These are phyloP conservation scores for Notocelia uddmanniana DNA, from an alignment of 2,888 invertebrate genomes.

Conservation along the genomic window DNA sequence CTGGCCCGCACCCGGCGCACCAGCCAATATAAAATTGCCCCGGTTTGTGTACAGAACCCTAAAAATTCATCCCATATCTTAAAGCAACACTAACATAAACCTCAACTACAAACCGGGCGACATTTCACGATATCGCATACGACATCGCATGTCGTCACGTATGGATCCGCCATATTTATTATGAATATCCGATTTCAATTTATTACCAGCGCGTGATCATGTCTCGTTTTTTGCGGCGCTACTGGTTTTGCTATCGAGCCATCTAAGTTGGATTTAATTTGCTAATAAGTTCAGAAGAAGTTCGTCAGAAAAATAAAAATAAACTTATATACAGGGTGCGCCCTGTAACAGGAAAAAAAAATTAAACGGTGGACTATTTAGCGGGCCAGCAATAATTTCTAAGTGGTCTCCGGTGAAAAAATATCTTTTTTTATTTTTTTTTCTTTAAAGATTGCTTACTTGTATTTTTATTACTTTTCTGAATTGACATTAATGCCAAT, in stretches of 20 bases:
- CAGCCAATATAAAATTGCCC: too few relatives aligned
- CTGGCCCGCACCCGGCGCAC: too few relatives aligned
- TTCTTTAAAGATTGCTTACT: too few relatives aligned
- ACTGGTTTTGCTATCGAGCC: slow-evolving; percentile 48
- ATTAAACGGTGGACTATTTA: too few relatives aligned
- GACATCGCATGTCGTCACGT: slow-evolving; percentile 77
- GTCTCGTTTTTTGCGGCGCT: slow-evolving; percentile 51
- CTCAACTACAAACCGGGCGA: slow-evolving; percentile 51
- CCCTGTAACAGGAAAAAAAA: too few relatives aligned
- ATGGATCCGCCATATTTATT: slow-evolving; percentile 70
- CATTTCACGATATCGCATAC: slow-evolving; percentile 52
- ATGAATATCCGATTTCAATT: slow-evolving; percentile 79
- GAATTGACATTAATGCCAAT: too few relatives aligned
- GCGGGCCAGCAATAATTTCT: too few relatives aligned
- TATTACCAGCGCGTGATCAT: slow-evolving; percentile 57
- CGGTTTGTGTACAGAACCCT: slow-evolving; percentile 6
- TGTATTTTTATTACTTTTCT: too few relatives aligned
- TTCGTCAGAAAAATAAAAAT: background rate
- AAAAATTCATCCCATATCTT: slow-evolving; percentile 40
- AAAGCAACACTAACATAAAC: slow-evolving; percentile 36
- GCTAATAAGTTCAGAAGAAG: background rate
- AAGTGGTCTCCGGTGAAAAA: too few relatives aligned
- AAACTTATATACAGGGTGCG: too few relatives aligned
- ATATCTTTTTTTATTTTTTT: too few relatives aligned
- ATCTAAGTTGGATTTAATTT: slow-evolving; percentile 34